Conservation (phyloP, 2,797 vertebrate genomes). For the Eupleurogrammus muticus region DNA sequence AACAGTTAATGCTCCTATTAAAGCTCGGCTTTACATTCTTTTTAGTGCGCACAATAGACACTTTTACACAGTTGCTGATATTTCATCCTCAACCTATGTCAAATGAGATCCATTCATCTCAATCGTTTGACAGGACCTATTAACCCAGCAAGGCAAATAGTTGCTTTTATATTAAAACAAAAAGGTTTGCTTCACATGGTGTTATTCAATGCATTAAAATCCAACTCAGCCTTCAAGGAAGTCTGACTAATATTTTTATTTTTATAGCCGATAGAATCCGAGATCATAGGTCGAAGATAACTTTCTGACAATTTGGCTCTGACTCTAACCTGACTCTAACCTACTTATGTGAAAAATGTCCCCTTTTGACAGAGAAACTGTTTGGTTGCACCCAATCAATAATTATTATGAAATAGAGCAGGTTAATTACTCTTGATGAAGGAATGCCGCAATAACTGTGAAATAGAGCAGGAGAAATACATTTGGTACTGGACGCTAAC, state of each 20-base stretch:
- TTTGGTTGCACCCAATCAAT: background rate
- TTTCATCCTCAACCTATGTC: slow-evolving; percentile 54
- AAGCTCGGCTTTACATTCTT: slow-evolving; percentile 62
- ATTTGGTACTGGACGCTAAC: background rate
- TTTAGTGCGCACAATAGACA: slow-evolving; percentile 66
- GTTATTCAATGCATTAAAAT: too few species aligned
- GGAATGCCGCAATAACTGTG: background rate
- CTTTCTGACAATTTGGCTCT: slow-evolving; percentile 31
- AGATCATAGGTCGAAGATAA: slow-evolving; percentile 2
- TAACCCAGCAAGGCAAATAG: slow-evolving; percentile 36
- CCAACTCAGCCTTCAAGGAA: background rate
- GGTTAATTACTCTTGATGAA: background rate
- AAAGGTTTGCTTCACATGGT: background rate
- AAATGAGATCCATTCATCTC: slow-evolving; percentile 51
- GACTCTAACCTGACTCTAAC: slow-evolving; percentile 18
- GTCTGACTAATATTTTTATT: slow-evolving; percentile 1
- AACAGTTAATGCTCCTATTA: slow-evolving; percentile 73
- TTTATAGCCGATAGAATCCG: slow-evolving; percentile 10
- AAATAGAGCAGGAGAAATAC: slow-evolving; percentile 9
- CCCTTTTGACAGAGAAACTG: background rate
- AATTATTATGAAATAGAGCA: background rate
- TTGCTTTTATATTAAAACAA: slow-evolving; percentile 29
- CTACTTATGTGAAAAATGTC: slow-evolving; percentile 17
- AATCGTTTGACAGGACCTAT: slow-evolving; percentile 39
- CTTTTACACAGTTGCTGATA: slow-evolving; percentile 56